Evolutionary conservation across 2,888 invertebrate species (phyloP).

Genomic region (Argyresthia goedartella): DNA sequence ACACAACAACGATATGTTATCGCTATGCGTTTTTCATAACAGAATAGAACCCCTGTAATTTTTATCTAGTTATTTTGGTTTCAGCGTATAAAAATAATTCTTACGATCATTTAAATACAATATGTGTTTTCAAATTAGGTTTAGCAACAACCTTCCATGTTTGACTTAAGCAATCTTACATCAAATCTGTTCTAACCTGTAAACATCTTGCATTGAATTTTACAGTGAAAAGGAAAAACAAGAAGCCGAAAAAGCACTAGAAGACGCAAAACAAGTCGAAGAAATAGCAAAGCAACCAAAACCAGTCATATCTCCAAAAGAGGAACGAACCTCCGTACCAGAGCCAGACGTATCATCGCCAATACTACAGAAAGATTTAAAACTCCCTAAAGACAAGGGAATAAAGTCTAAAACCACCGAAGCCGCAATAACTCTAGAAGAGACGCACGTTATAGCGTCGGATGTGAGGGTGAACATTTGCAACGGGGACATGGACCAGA

Average conservation of each 20-base stretch:
- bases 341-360: slow-evolving; percentile 26
- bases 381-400: not conserved
- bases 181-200: too few relatives aligned
- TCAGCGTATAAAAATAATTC: too few relatives aligned
- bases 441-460: slow-evolving; percentile 22
- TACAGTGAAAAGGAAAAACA: slow-evolving; percentile 28
- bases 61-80: too few relatives aligned
- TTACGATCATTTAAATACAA: too few relatives aligned
- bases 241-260: slow-evolving; percentile 16
- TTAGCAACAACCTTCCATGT: too few relatives aligned
- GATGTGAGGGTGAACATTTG: slow-evolving; percentile 16
- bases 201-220: not conserved
- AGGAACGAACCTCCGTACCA: slow-evolving; percentile 25
- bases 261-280: slow-evolving; percentile 6
- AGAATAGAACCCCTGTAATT: too few relatives aligned
- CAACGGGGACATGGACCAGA: slow-evolving; percentile 28
- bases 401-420: not conserved
- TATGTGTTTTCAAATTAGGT: too few relatives aligned
- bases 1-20: too few relatives aligned
- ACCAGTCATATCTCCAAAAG: slow-evolving; percentile 21
- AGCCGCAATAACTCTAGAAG: slow-evolving; percentile 18
- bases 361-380: slow-evolving; percentile 19
- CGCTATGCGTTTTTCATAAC: too few relatives aligned
- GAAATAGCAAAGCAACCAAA: not conserved
- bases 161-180: too few relatives aligned